These are phyloP conservation scores for Isaurus tuberculatus DNA, from an alignment of 92 coral and sea anemone genomes.

Conservation along the genomic window DNA sequence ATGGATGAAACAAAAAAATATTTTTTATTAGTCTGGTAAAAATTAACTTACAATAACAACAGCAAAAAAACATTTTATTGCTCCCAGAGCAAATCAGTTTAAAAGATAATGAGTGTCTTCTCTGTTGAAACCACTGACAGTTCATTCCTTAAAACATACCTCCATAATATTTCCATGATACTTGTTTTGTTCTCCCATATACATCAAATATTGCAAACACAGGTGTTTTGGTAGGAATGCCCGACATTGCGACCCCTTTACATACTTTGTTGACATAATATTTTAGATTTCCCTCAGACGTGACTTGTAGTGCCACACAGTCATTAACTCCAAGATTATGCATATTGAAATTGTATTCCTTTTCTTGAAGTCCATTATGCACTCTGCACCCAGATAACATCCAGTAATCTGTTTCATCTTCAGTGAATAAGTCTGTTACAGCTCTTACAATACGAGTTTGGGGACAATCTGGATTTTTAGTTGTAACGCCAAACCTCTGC, in stretches of 20 bases:
- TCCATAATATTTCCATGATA: constrained; percentile 89
- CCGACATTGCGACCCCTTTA: constrained; percentile 88
- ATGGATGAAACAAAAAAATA: constrained; percentile 39
- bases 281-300: constrained; percentile 75
- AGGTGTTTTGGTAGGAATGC: constrained; percentile 84
- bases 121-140: too few species aligned
- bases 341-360: constrained; percentile 86
- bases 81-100: too few species aligned
- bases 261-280: constrained; percentile 82
- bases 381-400: constrained; percentile 91
- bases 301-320: constrained; percentile 87
- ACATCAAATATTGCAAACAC: constrained; percentile 93
- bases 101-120: too few species aligned
- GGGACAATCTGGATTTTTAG: constrained; percentile 85
- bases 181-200: constrained; percentile 96
- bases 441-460: constrained; percentile 84
- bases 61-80: too few species aligned
- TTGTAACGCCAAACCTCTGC: constrained; percentile 94
- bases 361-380: constrained; percentile 92
- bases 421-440: constrained; percentile 91
- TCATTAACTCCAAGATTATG: constrained; percentile 88
- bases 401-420: constrained; percentile 90
- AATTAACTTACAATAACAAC: too few species aligned
- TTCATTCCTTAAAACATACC: too few species aligned
- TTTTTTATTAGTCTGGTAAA: too few species aligned